Evolutionary conservation across 2,888 invertebrate species (phyloP).

Genomic region (Automeris io): DNA sequence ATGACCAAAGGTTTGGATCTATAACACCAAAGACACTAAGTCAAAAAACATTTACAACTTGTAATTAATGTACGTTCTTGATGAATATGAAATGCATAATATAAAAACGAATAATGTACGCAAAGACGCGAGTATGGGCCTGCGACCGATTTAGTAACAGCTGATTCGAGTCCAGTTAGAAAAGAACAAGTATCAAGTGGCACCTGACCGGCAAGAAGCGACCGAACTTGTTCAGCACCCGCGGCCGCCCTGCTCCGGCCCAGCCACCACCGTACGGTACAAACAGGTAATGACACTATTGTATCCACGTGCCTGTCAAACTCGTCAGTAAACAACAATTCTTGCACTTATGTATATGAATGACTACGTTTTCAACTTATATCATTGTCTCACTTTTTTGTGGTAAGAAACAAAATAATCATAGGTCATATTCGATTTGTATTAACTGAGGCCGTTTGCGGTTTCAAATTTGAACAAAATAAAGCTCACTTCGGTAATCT

Average conservation of each 20-base stretch:
- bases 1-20: too few species aligned
- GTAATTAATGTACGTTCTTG: too few species aligned
- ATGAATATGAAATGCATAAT: not conserved
- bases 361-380: not conserved
- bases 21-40: too few species aligned
- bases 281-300: conserved; percentile 69
- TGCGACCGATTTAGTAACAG: conserved; percentile 51
- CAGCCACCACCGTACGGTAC: conserved; percentile 62
- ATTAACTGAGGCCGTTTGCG: not conserved
- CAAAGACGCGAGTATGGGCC: not conserved
- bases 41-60: too few species aligned
- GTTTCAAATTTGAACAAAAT: not conserved
- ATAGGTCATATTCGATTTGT: not conserved
- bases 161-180: conserved; percentile 73
- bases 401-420: not conserved
- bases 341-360: conserved; percentile 23
- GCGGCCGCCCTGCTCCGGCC: conserved; percentile 46
- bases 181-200: conserved; percentile 71
- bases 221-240: conserved; percentile 69
- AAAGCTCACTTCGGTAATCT: not conserved
- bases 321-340: conserved; percentile 46
- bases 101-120: not conserved
- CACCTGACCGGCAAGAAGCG: conserved; percentile 70
- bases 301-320: conserved; percentile 66
- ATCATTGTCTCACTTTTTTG: not conserved